phyloP scores from a whole-genome alignment of 1,140 invertebrate species.

The Cephus cinctus region DNA sequence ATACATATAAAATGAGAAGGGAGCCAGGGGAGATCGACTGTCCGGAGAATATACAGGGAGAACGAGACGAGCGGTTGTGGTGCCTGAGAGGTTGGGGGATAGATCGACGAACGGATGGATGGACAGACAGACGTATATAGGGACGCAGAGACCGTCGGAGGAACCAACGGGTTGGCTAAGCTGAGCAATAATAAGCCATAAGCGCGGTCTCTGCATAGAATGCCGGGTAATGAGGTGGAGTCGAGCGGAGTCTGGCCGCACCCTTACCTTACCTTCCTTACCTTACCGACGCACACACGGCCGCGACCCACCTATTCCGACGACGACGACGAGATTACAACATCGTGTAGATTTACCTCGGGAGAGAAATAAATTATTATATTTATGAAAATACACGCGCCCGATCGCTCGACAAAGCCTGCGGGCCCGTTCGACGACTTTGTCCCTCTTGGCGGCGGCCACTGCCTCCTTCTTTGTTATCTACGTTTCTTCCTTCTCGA shows the following conservation, averaged over 20 bases:
- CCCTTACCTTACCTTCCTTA: constrained; percentile 37
- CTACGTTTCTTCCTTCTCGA: too few species aligned
- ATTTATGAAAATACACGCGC: constrained; percentile 32
- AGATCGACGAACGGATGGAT: constrained; percentile 14
- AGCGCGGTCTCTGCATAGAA: constrained; percentile 54
- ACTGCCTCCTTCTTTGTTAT: too few species aligned
- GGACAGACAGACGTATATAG: constrained; percentile 10
- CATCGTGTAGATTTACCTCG: constrained; percentile 36
- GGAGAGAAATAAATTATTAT: constrained; percentile 38
- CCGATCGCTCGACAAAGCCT: neutral
- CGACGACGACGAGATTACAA: constrained; percentile 33
- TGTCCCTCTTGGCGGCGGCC: too few species aligned
- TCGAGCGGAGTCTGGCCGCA: constrained; percentile 52
- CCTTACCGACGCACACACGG: constrained; percentile 32
- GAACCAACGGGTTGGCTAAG: constrained; percentile 40
- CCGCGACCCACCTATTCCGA: too few species aligned
- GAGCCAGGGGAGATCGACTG: too few species aligned
- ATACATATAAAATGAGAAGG: constrained; percentile 35
- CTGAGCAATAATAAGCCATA: constrained; percentile 54
- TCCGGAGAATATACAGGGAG: neutral
- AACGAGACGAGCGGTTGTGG: neutral
- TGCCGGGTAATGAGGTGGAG: constrained; percentile 57
- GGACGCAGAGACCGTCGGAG: constrained; percentile 22
- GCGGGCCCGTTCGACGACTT: neutral
- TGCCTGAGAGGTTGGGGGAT: constrained; percentile 8